Conservation (phyloP, 1,140 invertebrate genomes). For the Melitaea cinxia region DNA sequence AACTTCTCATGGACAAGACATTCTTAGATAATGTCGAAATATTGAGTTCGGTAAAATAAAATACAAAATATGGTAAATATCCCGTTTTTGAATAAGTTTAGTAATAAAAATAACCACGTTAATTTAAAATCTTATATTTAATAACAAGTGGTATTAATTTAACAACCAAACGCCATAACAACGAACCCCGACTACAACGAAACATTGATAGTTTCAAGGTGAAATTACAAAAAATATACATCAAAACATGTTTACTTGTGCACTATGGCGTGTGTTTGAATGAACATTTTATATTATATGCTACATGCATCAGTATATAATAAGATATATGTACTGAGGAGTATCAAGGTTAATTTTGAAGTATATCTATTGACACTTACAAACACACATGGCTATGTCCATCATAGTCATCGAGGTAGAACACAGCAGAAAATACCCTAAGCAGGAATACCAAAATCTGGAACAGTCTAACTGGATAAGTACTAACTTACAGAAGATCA, state of each 20-base stretch:
- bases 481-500: too few relatives aligned
- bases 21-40: too few relatives aligned
- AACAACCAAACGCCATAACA: background rate
- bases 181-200: background rate
- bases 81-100: too few relatives aligned
- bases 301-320: background rate
- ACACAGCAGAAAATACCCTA: background rate
- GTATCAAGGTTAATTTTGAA: background rate
- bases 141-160: too few relatives aligned
- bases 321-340: background rate
- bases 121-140: too few relatives aligned
- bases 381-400: background rate
- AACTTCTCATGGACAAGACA: too few relatives aligned
- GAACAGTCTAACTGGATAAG: too few relatives aligned
- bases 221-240: conserved; percentile 7
- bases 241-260: conserved; percentile 9
- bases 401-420: background rate
- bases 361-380: conserved; percentile 1
- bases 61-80: too few relatives aligned
- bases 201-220: conserved; percentile 10
- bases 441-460: too few relatives aligned
- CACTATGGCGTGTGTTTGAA: background rate
- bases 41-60: too few relatives aligned
- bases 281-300: background rate
- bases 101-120: too few relatives aligned